Conservation (phyloP, 2,113 vertebrate species). For the Poicephalus gulielmi region DNA sequence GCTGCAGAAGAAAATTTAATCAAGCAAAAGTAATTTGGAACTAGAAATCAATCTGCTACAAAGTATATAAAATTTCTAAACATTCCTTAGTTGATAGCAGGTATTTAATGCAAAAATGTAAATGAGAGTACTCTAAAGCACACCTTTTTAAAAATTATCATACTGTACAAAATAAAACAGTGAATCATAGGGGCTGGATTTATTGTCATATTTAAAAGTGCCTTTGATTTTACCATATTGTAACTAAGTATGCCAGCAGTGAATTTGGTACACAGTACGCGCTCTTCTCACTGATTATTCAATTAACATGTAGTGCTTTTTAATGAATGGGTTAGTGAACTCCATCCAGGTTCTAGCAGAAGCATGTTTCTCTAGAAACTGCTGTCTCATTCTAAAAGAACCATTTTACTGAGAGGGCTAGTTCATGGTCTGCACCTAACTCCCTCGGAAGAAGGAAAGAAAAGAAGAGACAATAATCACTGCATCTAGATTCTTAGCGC, state of each 20-base stretch:
- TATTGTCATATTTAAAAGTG: not conserved
- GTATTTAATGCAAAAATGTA: not conserved
- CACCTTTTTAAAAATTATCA: not conserved
- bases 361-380: not conserved
- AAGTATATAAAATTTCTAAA: not conserved
- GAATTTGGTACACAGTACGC: not conserved
- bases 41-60: conserved; percentile 1
- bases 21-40: not conserved
- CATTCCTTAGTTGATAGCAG: not conserved
- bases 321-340: not conserved
- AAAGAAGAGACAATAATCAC: not conserved
- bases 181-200: not conserved
- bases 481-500: not conserved
- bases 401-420: not conserved
- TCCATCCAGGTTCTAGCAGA: not conserved
- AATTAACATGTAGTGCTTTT: not conserved
- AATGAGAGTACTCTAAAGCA: not conserved
- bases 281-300: not conserved
- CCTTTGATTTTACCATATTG: not conserved
- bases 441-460: not conserved
- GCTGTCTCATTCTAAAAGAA: not conserved
- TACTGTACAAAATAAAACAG: not conserved
- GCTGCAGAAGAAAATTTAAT: conserved; percentile 46
- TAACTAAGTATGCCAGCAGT: not conserved
- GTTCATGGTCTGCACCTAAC: not conserved